Conservation (phyloP, 1,140 invertebrate genomes). For the Drosophila melanica region DNA sequence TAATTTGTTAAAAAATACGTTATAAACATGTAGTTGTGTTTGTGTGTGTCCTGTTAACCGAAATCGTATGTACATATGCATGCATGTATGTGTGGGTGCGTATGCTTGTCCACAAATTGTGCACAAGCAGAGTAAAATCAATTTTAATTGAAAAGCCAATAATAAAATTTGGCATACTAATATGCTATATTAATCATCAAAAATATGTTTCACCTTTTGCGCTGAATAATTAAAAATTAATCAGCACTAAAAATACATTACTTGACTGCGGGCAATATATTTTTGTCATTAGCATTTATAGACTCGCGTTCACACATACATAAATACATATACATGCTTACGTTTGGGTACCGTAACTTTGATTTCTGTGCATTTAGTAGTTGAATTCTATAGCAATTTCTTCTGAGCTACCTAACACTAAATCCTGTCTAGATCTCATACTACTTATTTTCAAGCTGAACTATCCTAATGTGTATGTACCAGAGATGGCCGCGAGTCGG, state of each 20-base stretch:
- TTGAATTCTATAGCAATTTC: slow-evolving; percentile 12
- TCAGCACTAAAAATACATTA: slow-evolving; percentile 44
- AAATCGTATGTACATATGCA: slow-evolving; percentile 3
- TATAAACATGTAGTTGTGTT: slow-evolving; percentile 51
- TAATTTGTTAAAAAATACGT: slow-evolving; percentile 48
- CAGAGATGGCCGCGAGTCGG: no score
- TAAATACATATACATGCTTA: background rate
- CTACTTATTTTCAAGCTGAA: slow-evolving; percentile 36
- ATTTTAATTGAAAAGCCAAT: slow-evolving; percentile 20
- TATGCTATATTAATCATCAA: background rate
- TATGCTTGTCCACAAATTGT: slow-evolving; percentile 19
- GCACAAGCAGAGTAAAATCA: slow-evolving; percentile 34
- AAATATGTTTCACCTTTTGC: slow-evolving; percentile 17
- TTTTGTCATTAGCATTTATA: slow-evolving; percentile 26
- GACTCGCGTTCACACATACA: background rate
- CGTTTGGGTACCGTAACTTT: background rate
- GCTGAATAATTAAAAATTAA: slow-evolving; percentile 45
- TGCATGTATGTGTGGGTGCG: background rate
- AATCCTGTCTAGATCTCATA: slow-evolving; percentile 26
- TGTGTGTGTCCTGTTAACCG: slow-evolving; percentile 52
- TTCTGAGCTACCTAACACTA: slow-evolving; percentile 9
- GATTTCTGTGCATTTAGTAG: background rate
- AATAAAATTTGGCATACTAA: background rate
- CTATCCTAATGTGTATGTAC: slow-evolving; percentile 4
- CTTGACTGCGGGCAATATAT: slow-evolving; percentile 9